Percentiles rank a stretch among this genome's conserved stretches.
phyloP scores from a whole-genome alignment of 1,140 invertebrate species.

The Cotesia chilonis region DNA sequence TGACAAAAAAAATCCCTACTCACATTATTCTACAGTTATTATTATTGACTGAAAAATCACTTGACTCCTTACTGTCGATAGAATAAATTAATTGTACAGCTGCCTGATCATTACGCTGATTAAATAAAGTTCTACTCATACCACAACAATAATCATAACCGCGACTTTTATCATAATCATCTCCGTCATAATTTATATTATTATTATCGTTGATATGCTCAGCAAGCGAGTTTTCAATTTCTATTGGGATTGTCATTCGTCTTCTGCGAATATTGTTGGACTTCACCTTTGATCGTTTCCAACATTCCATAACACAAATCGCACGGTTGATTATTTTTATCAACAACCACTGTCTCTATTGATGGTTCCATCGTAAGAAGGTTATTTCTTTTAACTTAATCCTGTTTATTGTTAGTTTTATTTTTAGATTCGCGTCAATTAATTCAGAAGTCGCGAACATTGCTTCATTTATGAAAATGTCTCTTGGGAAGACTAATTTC shows the following conservation, averaged over 20 bases:
- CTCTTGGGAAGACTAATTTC: not conserved
- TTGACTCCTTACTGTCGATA: not conserved
- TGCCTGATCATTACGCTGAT: conserved; percentile 10
- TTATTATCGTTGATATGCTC: not conserved
- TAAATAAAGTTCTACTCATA: conserved; percentile 11
- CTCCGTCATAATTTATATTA: no score
- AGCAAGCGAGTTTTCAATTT: not conserved
- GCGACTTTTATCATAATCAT: no score
- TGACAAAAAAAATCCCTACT: conserved; percentile 30
- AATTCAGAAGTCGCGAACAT: no score
- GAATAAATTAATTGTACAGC: conserved; percentile 5
- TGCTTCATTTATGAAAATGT: no score
- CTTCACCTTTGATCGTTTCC: conserved; percentile 10
- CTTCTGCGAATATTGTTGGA: conserved; percentile 1
- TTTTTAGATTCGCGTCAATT: no score
- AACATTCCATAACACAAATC: conserved; percentile 7
- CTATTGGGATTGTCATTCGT: not conserved
- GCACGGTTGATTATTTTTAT: not conserved
- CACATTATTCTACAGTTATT: conserved; percentile 43
- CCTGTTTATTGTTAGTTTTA: no score
- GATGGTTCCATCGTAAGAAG: not conserved
- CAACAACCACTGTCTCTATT: not conserved
- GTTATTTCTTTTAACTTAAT: not conserved
- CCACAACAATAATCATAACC: not conserved
- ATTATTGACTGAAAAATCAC: not conserved